Base-by-base conservation (phyloP, 2,888 invertebrate genomes). In the Achlya flavicornis region DNA sequence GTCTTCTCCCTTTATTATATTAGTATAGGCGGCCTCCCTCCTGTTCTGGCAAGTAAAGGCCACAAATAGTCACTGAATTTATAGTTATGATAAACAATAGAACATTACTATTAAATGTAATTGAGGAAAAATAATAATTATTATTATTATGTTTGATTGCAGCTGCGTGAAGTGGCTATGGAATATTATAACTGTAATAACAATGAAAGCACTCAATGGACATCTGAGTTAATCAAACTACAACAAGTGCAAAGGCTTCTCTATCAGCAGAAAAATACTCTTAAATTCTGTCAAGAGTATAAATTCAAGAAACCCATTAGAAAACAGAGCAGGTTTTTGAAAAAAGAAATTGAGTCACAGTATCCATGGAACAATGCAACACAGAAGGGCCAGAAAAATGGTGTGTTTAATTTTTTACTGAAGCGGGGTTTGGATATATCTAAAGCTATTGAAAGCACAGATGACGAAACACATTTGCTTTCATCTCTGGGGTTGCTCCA, bases 161-260 rank as follows among this genome's bases (percentile, higher is more conserved):
- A 97, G 97, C 81, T 97, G 60, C 95, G 95, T 72, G 96, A 97
- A 92, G 90, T 97, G 35, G 96, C 95, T 32, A 91, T 97, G 81
- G 96, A 96, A 73, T 97, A 97, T 85, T 94, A 95, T 78, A 96
- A 95, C 81, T 97, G 97, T 79, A 88, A 87, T 65, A 93, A 94
- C 57, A 94, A 94, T 69, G 94, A 94, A 67, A 84, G 85, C 33
- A 84, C 86, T 66, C 89, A 94, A 57, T 93, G 92, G 91, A 89
- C 87, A 16, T 80, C 85, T 0, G 92, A 94, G 69, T 80, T 95
- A 63, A 81, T 92, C 4, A 88, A 89, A 46, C 70, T 93, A 26
- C 92, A 92, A 71, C 88, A 88, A 73, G 85, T 92, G 1, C 92
- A 92, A 74, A 84, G 93, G 63, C 74, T 89, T 3, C 65, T 92